Conservation (phyloP, 23 tunicate genomes). For the Botrylloides violaceus region DNA sequence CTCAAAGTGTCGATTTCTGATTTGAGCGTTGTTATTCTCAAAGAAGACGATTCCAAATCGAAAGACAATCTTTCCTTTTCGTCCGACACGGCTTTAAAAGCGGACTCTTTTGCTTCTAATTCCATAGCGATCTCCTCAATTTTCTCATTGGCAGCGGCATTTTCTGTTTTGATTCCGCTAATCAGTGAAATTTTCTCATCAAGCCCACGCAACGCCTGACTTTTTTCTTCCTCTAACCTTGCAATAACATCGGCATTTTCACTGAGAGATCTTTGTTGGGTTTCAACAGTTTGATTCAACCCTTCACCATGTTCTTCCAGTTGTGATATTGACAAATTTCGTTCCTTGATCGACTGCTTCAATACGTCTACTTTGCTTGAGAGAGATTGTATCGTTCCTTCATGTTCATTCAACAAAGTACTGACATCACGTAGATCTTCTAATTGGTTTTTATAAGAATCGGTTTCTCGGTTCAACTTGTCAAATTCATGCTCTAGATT, state of each 20-base stretch:
- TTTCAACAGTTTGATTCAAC: not conserved
- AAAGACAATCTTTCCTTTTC: slow-evolving; percentile 9
- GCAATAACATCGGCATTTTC: not conserved
- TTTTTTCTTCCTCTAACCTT: not conserved
- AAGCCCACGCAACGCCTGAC: slow-evolving; percentile 2
- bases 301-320: slow-evolving; percentile 2
- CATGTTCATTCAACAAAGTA: slow-evolving; percentile 30
- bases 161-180: not conserved
- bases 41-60: not conserved
- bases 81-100: slow-evolving; percentile 4
- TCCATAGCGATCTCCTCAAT: not conserved
- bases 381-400: slow-evolving; percentile 14
- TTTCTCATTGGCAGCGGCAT: not conserved
- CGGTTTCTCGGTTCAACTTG: not conserved
- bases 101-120: not conserved
- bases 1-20: not conserved
- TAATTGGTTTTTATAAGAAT: not conserved
- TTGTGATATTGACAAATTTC: not conserved
- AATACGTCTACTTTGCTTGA: slow-evolving; percentile 18
- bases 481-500: slow-evolving; percentile 16
- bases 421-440: slow-evolving; percentile 31
- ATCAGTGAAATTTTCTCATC: slow-evolving; percentile 17
- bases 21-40: not conserved
- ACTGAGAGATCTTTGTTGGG: not conserved
- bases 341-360: not conserved